Evolutionary conservation across 53 echinoderm and acorn worm species (phyloP), one percentile per base, ranked within the genome.

Genomic region (Mesocentrotus franciscanus): DNA sequence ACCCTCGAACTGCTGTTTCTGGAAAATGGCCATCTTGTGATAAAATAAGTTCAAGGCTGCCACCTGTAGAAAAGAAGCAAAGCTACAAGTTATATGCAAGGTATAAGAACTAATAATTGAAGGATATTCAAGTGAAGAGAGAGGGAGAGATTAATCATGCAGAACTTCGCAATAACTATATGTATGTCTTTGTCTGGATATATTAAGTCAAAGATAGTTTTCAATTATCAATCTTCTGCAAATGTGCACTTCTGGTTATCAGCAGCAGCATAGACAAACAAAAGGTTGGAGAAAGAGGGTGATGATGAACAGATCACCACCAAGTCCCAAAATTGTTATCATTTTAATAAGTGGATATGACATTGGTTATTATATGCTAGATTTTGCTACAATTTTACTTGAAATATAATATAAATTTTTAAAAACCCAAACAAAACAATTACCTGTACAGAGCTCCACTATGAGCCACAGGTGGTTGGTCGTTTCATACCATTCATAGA

Each of bases 391-490:
- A 49, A 49, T 49, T 49, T 49, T 4, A 49, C 49, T 49, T 49
- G 39, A 39, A 49, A 49, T 5, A 49, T 6, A 49, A 49, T 49
- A 49, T 4, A 4, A 49, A 49, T 49, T 49, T 49, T 49, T 5
- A 49, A 49, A 49, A 49, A 49, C 2, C 49, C 49, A 49, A 49
- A 3, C 39, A 49, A 49, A 49, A 49, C 49, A 49, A 71, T 71
- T 74, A 98, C 99, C 99, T 96, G 99, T 98, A 90, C 99, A 99
- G 33, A 99, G 90, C 95, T 99, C 99, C 74, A 99, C 99, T 60
- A 99, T 97, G 30, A 99, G 98, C 99, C 99, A 99, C 30, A 99
- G 96, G 70, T 99, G 99, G 34, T 99, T 99, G 33, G 99, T 98
- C 7, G 99, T 99, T 76, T 99, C 99, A 89, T 99, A 99, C 99